Conservation (phyloP, 2,888 invertebrate genomes). For the Rhamnusium bicolor region DNA sequence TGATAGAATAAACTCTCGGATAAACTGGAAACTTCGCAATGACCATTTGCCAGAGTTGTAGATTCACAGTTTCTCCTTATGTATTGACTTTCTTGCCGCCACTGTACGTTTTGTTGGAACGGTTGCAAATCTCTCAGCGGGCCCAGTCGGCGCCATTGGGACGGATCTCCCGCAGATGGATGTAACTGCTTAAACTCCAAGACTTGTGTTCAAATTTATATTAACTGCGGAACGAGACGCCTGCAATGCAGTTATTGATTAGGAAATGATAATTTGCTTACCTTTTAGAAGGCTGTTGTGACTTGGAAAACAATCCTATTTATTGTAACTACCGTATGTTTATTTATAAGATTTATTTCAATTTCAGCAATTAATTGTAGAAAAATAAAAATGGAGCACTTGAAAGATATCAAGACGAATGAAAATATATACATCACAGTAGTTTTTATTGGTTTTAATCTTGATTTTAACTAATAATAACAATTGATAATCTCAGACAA, state of each 20-base stretch:
- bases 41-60: neutral
- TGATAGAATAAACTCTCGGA: too few species aligned
- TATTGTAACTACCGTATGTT: too few species aligned
- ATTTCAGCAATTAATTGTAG: neutral
- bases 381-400: neutral
- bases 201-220: neutral
- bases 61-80: neutral
- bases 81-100: neutral
- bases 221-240: neutral
- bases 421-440: too few species aligned
- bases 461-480: too few species aligned
- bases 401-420: too few species aligned
- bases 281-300: neutral
- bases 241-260: constrained; percentile 24
- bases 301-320: neutral
- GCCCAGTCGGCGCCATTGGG: constrained; percentile 11
- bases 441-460: too few species aligned
- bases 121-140: neutral
- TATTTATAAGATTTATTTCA: too few species aligned
- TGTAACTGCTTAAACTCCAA: neutral
- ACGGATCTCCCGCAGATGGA: constrained; percentile 18
- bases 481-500: too few species aligned
- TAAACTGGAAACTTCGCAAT: too few species aligned
- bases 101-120: constrained; percentile 1
- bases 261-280: constrained; percentile 1